A percentile compares a stretch with the other conserved stretches of the same genome.
Conservation (phyloP, 2,113 vertebrate species). For the Anoura caudifer region DNA sequence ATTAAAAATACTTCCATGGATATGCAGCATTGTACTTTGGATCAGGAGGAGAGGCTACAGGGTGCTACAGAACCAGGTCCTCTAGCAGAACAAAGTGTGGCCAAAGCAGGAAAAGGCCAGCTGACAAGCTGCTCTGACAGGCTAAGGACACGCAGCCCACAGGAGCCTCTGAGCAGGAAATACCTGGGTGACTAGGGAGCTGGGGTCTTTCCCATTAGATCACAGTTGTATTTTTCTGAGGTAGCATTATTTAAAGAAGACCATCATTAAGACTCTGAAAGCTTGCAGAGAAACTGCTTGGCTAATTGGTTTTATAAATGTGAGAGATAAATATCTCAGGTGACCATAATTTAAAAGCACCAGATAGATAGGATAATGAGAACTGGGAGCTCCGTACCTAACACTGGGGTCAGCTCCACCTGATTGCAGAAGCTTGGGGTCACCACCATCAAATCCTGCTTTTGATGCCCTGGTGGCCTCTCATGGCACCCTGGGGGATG, state of each 20-base stretch:
- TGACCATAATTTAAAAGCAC: not conserved
- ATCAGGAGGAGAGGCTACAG: not conserved
- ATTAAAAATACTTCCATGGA: not conserved
- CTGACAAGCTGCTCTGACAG: fast-evolving
- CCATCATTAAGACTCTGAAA: not conserved
- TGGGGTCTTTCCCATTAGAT: not conserved
- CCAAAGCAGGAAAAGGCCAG: not conserved
- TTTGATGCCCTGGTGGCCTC: not conserved
- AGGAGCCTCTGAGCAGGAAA: too few species aligned
- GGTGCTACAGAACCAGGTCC: not conserved
- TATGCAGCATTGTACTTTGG: not conserved
- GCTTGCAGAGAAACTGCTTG: not conserved
- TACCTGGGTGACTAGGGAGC: not conserved
- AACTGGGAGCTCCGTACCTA: too few species aligned
- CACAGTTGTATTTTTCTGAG: not conserved
- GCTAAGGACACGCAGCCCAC: not conserved
- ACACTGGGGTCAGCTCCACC: not conserved
- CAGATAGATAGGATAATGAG: not conserved
- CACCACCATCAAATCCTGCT: not conserved
- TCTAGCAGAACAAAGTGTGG: not conserved
- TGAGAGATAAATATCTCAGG: not conserved
- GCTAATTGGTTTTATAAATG: constrained; percentile 6
- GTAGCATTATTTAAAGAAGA: not conserved
- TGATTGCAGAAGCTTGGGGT: not conserved
- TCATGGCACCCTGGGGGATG: not conserved